Evolutionary conservation across 2,113 vertebrate genomes (phyloP).

Genomic region (Hemicordylus capensis): DNA sequence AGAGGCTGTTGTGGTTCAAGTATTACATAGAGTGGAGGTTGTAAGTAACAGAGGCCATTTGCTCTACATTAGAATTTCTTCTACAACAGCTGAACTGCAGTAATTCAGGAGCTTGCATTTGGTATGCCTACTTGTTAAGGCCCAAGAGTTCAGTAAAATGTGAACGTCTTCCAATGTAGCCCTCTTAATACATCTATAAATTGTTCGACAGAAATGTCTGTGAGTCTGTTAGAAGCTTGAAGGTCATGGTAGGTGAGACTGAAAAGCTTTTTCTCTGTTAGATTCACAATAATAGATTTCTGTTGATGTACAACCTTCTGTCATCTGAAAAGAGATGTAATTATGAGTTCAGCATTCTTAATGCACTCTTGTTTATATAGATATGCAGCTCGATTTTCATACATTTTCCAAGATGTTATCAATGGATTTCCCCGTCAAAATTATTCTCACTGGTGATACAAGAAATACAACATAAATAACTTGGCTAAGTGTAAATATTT

Average conservation of each 20-base stretch:
- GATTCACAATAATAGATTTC: not conserved
- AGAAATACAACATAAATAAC: too few relatives aligned
- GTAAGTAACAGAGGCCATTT: not conserved
- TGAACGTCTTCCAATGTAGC: not conserved
- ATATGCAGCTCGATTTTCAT: not conserved
- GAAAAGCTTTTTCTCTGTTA: not conserved
- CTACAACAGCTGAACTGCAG: not conserved
- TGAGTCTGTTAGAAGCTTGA: not conserved
- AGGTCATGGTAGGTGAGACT: not conserved
- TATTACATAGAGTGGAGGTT: not conserved
- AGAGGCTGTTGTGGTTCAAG: constrained; percentile 21
- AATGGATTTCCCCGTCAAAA: too few relatives aligned
- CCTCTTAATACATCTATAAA: not conserved
- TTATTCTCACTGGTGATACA: too few relatives aligned
- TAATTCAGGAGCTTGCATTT: not conserved
- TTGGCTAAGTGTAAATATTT: too few relatives aligned
- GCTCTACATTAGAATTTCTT: not conserved
- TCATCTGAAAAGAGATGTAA: not conserved
- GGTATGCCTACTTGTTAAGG: constrained; percentile 7
- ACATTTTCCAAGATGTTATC: not conserved
- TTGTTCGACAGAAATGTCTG: not conserved
- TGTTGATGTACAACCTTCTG: not conserved
- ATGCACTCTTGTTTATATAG: not conserved
- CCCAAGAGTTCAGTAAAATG: not conserved
- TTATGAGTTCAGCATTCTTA: not conserved